A percentile compares a stretch with the other conserved stretches of the same genome.
These are phyloP conservation scores for Drosophila repleta DNA, from an alignment of 1,140 invertebrate genomes.

Conservation along the genomic window DNA sequence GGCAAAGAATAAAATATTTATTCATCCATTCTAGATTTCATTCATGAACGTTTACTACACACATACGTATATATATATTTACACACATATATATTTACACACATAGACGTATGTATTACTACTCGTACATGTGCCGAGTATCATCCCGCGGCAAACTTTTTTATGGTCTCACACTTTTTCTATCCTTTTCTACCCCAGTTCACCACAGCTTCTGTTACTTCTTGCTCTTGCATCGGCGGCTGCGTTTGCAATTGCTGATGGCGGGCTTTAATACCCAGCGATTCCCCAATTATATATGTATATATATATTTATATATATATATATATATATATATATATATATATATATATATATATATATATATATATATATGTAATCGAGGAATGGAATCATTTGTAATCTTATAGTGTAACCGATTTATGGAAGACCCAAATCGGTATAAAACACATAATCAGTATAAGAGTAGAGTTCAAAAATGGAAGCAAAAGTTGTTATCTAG, in stretches of 20 bases:
- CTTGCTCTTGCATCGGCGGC: conserved; percentile 28
- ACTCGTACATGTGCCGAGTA: conserved; percentile 55
- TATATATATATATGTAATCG: too few species aligned
- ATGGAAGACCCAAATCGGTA: too few species aligned
- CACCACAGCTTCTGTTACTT: conserved; percentile 9
- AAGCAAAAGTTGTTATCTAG: too few species aligned
- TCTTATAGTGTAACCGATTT: too few species aligned
- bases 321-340: too few species aligned
- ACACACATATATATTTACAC: background rate
- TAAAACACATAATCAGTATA: too few species aligned
- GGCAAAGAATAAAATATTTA: conserved; percentile 78
- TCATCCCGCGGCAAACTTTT: conserved; percentile 41
- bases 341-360: too few species aligned
- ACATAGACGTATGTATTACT: conserved; percentile 33
- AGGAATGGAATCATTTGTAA: too few species aligned
- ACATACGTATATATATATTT: background rate
- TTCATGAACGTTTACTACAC: conserved; percentile 78
- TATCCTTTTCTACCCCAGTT: conserved; percentile 16
- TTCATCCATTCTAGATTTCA: conserved; percentile 80
- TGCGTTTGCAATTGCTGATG: conserved; percentile 43
- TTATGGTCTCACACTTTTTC: conserved; percentile 31
- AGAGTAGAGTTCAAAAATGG: too few species aligned
- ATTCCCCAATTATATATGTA: background rate
- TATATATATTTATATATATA: too few species aligned
- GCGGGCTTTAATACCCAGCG: conserved; percentile 10